Evolutionary conservation across 2,113 vertebrate species (phyloP).

Genomic region (Chamaea fasciata): DNA sequence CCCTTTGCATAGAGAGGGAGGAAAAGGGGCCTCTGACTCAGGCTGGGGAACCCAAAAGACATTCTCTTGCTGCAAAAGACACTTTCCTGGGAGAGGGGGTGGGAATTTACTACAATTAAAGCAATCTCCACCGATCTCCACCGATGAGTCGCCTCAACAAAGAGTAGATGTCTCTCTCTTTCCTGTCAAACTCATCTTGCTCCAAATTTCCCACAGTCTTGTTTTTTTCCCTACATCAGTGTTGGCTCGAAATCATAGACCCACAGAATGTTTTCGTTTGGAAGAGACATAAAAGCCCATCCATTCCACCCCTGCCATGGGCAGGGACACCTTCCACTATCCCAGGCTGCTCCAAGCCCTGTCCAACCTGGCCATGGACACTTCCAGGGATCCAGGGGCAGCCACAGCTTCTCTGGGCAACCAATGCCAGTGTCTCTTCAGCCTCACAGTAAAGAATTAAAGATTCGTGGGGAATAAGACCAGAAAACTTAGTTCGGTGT

Average conservation of each 20-base stretch:
- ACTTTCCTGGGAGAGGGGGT: background rate
- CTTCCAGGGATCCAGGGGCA: background rate
- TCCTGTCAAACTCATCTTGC: background rate
- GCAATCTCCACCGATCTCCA: background rate
- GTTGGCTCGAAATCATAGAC: background rate
- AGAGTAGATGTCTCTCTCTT: background rate
- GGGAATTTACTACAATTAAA: background rate
- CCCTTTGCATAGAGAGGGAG: background rate
- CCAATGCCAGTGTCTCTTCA: rapidly evolving
- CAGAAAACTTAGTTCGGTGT: background rate
- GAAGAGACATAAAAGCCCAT: background rate
- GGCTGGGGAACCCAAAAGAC: background rate
- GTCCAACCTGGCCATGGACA: rapidly evolving
- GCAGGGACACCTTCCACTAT: rapidly evolving
- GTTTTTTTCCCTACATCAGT: rapidly evolving
- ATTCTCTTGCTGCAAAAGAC: background rate
- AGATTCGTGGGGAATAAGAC: background rate
- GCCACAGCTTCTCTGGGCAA: background rate
- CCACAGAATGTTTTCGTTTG: background rate
- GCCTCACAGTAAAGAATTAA: background rate
- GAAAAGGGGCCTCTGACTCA: background rate
- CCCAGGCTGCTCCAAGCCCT: rapidly evolving
- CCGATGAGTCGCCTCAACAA: background rate
- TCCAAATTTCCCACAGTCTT: background rate
- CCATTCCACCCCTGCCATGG: background rate